Percentiles rank a stretch among this genome's conserved stretches.
These are phyloP conservation scores for Myotis findleyi DNA, from an alignment of 2,797 vertebrate species.

Conservation along the genomic window DNA sequence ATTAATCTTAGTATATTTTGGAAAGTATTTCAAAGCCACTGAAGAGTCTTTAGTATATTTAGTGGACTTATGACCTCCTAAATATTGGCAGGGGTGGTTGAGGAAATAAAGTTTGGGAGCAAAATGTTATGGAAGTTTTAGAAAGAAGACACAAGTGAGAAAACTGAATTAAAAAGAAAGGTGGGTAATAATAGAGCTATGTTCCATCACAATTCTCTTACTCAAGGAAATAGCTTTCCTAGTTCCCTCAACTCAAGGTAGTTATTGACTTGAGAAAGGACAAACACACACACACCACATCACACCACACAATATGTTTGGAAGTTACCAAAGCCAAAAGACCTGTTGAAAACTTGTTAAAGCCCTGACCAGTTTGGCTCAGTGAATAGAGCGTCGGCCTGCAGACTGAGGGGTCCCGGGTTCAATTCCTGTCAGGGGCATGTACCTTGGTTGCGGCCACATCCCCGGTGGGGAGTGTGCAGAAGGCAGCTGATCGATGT, in stretches of 20 bases:
- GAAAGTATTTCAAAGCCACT: conserved; percentile 42
- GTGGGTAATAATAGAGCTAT: neutral
- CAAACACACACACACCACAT: neutral
- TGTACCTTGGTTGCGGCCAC: too few relatives aligned
- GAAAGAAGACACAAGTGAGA: neutral
- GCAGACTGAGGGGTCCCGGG: too few relatives aligned
- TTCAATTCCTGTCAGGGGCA: too few relatives aligned
- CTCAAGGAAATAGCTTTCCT: neutral
- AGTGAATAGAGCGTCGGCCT: too few relatives aligned
- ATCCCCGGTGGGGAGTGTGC: too few relatives aligned
- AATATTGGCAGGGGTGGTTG: neutral
- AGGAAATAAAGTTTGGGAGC: neutral
- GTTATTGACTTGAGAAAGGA: neutral
- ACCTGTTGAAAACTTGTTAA: conserved; percentile 13
- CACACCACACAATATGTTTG: neutral
- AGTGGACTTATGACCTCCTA: neutral
- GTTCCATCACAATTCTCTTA: neutral
- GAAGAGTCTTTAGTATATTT: conserved; percentile 5
- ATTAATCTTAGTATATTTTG: neutral
- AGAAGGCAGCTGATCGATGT: too few relatives aligned
- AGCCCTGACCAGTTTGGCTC: too few relatives aligned
- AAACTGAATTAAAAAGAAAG: conserved; percentile 25
- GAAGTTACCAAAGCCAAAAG: neutral
- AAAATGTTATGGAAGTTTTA: neutral
- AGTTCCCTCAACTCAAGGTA: neutral